These are phyloP conservation scores for Paradisaea rubra DNA, from an alignment of 2,113 vertebrate genomes.

Conservation along the genomic window DNA sequence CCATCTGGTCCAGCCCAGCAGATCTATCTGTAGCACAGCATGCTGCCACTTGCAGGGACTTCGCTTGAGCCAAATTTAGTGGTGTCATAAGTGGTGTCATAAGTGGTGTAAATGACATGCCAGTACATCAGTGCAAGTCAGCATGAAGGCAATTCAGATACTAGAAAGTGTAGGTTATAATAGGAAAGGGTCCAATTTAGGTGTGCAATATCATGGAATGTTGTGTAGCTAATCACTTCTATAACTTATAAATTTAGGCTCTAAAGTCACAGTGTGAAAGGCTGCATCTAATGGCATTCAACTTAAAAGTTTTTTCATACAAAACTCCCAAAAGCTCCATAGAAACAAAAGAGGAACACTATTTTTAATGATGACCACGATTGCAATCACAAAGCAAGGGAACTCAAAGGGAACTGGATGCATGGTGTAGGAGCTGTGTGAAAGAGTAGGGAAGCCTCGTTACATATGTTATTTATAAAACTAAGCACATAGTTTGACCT, in stretches of 20 bases:
- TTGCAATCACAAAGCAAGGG: not conserved
- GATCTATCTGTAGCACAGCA: not conserved
- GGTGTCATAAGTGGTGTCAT: not conserved
- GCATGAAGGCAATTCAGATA: not conserved
- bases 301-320: not conserved
- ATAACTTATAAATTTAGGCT: not conserved
- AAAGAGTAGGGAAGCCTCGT: not conserved
- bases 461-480: not conserved
- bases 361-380: not conserved
- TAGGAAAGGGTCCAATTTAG: not conserved
- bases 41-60: not conserved
- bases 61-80: not conserved
- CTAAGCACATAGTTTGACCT: not conserved
- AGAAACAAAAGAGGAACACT: not conserved
- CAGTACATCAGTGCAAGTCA: conserved; percentile 1
- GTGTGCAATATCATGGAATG: not conserved
- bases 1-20: not conserved
- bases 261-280: not conserved
- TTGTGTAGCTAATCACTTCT: not conserved
- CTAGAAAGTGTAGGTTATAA: not conserved
- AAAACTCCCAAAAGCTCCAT: not conserved
- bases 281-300: not conserved
- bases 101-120: not conserved
- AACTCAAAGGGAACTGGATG: not conserved
- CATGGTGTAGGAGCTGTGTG: not conserved